Percentiles rank a stretch among this genome's conserved stretches.
Evolutionary conservation across 2,113 vertebrate genomes (phyloP).

Genomic region (Sterna hirundo): DNA sequence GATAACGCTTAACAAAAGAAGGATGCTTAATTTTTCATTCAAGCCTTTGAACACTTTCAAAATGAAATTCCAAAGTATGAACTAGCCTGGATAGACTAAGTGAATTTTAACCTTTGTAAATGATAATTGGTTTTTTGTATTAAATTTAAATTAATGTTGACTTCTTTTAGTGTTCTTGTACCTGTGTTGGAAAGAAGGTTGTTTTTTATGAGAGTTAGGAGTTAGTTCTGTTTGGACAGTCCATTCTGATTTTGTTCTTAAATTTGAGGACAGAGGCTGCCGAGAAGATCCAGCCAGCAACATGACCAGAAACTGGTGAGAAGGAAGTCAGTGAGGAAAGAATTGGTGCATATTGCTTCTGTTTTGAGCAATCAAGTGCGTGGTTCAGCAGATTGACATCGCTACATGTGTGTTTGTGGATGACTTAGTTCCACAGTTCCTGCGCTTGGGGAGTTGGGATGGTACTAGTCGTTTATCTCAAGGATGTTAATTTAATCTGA

Average conservation of each 20-base stretch:
- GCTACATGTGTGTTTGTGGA: not conserved
- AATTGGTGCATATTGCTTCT: not conserved
- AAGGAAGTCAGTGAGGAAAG: not conserved
- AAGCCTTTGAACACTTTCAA: not conserved
- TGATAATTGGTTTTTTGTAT: not conserved
- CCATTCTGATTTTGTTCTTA: not conserved
- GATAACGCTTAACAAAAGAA: not conserved
- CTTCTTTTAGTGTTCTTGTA: not conserved
- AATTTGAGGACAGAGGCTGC: not conserved
- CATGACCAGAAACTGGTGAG: not conserved
- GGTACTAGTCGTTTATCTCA: not conserved
- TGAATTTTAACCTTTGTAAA: slow-evolving; percentile 51
- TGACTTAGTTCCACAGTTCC: not conserved
- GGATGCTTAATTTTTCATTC: not conserved
- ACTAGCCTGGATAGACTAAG: not conserved
- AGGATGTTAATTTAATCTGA: not conserved
- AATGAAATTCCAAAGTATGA: not conserved
- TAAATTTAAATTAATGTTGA: slow-evolving; percentile 17
- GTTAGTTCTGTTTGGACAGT: not conserved
- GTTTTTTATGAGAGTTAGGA: not conserved
- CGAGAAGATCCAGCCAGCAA: not conserved
- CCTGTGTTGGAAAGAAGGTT: not conserved
- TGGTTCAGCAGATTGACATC: not conserved
- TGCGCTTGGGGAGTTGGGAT: not conserved
- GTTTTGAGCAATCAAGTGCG: not conserved